These are phyloP conservation scores for Megalurothrips usitatus DNA, from an alignment of 2,888 invertebrate species.

Conservation along the genomic window DNA sequence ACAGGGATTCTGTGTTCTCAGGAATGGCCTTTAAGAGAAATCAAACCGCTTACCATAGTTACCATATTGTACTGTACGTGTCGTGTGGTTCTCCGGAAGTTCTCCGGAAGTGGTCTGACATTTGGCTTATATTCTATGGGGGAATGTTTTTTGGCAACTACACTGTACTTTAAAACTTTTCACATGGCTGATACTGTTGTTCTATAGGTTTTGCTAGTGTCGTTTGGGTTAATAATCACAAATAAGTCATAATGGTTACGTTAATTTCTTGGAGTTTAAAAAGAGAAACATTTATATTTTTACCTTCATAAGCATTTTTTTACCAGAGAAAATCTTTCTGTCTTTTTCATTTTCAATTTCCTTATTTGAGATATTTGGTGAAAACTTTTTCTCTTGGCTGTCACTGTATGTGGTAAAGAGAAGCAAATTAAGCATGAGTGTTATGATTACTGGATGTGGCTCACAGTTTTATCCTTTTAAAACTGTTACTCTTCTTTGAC, in stretches of 20 bases:
- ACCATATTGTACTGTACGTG: too few species aligned
- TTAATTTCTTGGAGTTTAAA: too few species aligned
- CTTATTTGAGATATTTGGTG: neutral
- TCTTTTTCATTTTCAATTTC: neutral
- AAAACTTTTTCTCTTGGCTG: neutral
- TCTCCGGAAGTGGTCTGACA: neutral
- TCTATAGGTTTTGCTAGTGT: neutral
- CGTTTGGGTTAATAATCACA: too few species aligned
- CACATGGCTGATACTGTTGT: neutral
- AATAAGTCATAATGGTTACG: too few species aligned
- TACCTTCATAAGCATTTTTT: too few species aligned
- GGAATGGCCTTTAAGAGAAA: neutral
- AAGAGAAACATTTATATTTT: too few species aligned
- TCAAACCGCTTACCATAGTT: neutral
- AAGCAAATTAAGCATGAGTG: conserved; percentile 12
- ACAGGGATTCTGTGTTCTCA: conserved; percentile 34
- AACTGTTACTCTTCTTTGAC: conserved; percentile 20
- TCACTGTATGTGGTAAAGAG: neutral
- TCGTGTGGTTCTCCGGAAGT: neutral
- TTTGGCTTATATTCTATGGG: neutral
- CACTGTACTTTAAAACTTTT: too few species aligned
- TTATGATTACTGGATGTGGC: conserved; percentile 33
- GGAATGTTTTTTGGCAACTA: too few species aligned
- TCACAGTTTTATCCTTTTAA: conserved; percentile 28
- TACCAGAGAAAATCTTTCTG: too few species aligned